Base-by-base conservation (phyloP, 2,888 invertebrate genomes). In the Latheticus oryzae region DNA sequence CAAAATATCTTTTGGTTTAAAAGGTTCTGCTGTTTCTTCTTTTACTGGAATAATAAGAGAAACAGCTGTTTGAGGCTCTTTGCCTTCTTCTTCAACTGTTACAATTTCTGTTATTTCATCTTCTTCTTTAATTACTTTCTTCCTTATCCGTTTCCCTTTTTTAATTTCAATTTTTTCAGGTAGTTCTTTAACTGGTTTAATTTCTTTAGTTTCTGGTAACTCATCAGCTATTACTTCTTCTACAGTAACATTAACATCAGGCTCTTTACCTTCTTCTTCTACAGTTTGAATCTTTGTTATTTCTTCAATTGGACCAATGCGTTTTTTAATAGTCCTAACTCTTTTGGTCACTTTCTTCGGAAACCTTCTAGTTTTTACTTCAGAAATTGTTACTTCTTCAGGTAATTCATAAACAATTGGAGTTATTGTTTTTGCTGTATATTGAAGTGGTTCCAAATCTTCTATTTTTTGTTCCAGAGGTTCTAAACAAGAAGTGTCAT, bases 241-340 rank as follows among this genome's bases (percentile, higher is more conserved):
- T 59, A 67, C 59, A 61, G 72, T 69, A 58, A 73, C 69, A 54
- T 70, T 65, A 21, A 68, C 66, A 65, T 72, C 59, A 15, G 71
- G 68, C 71, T 68, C 35, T 61, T 79, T 76, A 42, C 78, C 79
- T 54, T 80, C 80, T 72, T 81, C 81, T 60, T 81, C 79, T 26
- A 80, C 69, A 0, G 81, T 82, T 64, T 79, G 77, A 62, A 83
- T 80, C 71, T 78, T 78, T 13, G 70, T 68, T 16, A 65, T 61
- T 69, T 78, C 68, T 61, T 71, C 42, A 38, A 69, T 72, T 2
- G 70, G 74, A 15, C 72, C 72, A 2, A 68, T 69, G 26, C 68
- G 66, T 63, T 74, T 77, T 32, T 73, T 78, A 7, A 73, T 74
- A 1, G 73, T 72, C 19, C 66, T 71, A 48, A 17, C 68, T 63